Evolutionary conservation across 1,140 invertebrate genomes (phyloP).

Genomic region (Ruditapes philippinarum): DNA sequence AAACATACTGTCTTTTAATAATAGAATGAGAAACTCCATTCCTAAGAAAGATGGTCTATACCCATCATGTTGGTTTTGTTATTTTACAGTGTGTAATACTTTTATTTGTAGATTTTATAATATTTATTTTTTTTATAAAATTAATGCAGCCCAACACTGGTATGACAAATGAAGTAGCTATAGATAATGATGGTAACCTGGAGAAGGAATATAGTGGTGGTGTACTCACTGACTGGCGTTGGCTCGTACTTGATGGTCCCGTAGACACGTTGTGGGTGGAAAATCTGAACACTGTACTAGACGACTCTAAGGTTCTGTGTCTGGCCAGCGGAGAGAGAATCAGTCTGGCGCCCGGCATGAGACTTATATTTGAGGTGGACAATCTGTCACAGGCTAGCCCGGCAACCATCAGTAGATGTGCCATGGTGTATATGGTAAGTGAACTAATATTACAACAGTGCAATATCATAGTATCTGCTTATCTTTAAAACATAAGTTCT

Average conservation of each 20-base stretch:
- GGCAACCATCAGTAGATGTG: slow-evolving; percentile 86
- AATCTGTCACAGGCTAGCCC: slow-evolving; percentile 85
- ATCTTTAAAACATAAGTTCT: too few species aligned
- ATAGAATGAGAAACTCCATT: too few species aligned
- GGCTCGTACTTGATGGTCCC: slow-evolving; percentile 86
- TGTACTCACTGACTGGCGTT: slow-evolving; percentile 81
- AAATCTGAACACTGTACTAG: slow-evolving; percentile 86
- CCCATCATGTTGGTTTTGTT: too few species aligned
- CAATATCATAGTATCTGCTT: too few species aligned
- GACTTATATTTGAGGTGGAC: slow-evolving; percentile 86
- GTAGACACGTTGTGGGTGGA: slow-evolving; percentile 87
- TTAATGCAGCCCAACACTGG: slow-evolving; percentile 50
- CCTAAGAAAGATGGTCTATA: too few species aligned
- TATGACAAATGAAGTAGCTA: slow-evolving; percentile 35
- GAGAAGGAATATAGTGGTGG: slow-evolving; percentile 53
- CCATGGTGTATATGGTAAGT: slow-evolving; percentile 87
- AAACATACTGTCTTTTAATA: too few species aligned
- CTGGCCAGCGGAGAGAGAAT: slow-evolving; percentile 86
- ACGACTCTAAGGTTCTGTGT: slow-evolving; percentile 86
- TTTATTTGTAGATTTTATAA: too few species aligned
- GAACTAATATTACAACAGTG: too few species aligned
- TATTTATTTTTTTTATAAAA: too few species aligned
- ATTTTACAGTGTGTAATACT: too few species aligned
- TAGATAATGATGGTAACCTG: slow-evolving; percentile 39
- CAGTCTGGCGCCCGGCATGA: slow-evolving; percentile 82